Base-by-base conservation (phyloP, 1,140 invertebrate species). In the Drosophila nannoptera region DNA sequence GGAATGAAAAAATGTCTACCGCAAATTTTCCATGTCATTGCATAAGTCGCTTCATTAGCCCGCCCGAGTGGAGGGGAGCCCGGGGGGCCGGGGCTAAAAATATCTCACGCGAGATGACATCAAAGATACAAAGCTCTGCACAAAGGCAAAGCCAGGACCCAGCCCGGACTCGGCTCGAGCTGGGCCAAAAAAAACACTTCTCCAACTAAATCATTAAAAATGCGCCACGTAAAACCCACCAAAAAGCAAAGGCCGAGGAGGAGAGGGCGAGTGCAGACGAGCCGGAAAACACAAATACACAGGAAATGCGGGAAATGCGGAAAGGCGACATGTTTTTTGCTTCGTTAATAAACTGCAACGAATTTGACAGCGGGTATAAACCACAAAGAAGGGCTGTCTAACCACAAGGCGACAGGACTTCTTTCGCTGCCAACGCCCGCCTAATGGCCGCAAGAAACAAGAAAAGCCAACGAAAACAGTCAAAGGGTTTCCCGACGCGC, bases 31-130 rank as follows among this genome's bases (percentile, higher is more conserved):
- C 80, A 84, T 84, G 81, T 84, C 81, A 84, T 70, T 84, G 80
- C 80, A 86, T 80, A 86, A 86, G 80, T 80, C 77, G 76, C 80
- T 84, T 84, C 80, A 84, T 84, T 84, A 84, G 80, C 77, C 66
- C 63, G 62, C 58, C 77, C 22, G 22, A 22, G 22, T 22, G 22
- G 22, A 22, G 22, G 22, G 22, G 32, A 63, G 32, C 67, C 61
- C 67, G 36, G 46, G 11, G 16, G 16, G 32, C 40, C 45, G 40
- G 40, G 32, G 52, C 58, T 56, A 53, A 74, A 75, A 78, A 66
- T 73, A 56, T 73, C 72, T 53, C 65, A 76, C 63, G 67, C 78
- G 61, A 72, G 49, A 63, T 52, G 64, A 83, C 69, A 84, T 80
- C 80, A 84, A 84, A 43, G 22, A 22, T 22, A 77, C 60, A 71